phyloP scores from a whole-genome alignment of 2,113 vertebrate species.

The Macaca nemestrina region DNA sequence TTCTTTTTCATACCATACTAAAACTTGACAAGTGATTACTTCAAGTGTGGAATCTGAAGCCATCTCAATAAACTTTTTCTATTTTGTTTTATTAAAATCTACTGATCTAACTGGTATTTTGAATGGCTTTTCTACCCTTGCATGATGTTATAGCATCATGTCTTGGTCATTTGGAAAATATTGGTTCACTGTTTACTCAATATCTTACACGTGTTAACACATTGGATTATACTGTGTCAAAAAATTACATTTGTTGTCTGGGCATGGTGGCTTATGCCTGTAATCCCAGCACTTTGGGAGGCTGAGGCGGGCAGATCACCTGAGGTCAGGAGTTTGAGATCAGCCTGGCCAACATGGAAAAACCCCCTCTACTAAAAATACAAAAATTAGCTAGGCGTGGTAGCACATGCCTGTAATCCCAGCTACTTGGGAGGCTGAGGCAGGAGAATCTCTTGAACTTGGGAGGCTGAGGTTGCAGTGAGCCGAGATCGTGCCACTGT shows the following conservation, averaged over 20 bases:
- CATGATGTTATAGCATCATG: not conserved
- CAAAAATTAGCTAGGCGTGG: not conserved
- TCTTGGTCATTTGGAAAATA: slow-evolving; percentile 47
- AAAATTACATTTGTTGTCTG: slow-evolving; percentile 12
- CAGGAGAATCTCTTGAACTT: not conserved
- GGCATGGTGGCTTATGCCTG: too few species aligned
- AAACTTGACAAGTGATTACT: slow-evolving; percentile 43
- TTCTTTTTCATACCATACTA: not conserved
- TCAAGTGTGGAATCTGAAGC: slow-evolving; percentile 29
- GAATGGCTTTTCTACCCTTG: not conserved
- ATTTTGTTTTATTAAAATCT: slow-evolving; percentile 31
- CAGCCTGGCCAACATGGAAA: too few species aligned
- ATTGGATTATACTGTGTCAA: not conserved
- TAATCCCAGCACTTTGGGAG: too few species aligned
- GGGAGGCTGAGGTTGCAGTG: not conserved
- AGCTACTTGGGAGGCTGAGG: not conserved
- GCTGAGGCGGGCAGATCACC: too few species aligned
- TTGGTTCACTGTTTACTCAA: not conserved
- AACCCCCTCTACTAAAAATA: not conserved
- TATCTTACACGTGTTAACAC: slow-evolving; percentile 31
- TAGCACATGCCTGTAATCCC: not conserved
- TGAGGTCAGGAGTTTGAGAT: too few species aligned
- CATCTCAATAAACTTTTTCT: slow-evolving; percentile 6
- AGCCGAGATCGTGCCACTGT: not conserved
- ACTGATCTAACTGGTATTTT: not conserved